Evolutionary conservation across 2,888 invertebrate genomes (phyloP).

Genomic region (Syritta pipiens): DNA sequence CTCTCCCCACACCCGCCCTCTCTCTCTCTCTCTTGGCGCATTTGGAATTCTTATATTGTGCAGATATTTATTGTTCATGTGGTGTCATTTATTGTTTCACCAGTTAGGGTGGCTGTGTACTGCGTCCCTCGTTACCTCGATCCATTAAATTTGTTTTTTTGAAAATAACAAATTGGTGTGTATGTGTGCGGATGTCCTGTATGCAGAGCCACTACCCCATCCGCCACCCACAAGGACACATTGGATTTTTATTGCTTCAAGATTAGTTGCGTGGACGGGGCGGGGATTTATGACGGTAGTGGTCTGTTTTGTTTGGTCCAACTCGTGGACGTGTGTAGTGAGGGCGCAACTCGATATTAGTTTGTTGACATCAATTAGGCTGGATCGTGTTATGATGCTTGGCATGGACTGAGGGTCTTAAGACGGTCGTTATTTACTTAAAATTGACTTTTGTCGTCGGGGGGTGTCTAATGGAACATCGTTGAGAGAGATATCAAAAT

Average conservation of each 20-base stretch:
- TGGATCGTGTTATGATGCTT: neutral
- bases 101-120: neutral
- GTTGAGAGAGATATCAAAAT: no score
- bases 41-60: slow-evolving; percentile 32
- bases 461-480: no score
- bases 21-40: neutral
- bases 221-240: slow-evolving; percentile 1
- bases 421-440: no score
- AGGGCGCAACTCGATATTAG: slow-evolving; percentile 11
- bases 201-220: neutral
- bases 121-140: slow-evolving; percentile 21
- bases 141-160: slow-evolving; percentile 44
- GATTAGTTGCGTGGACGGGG: neutral
- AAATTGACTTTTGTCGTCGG: no score
- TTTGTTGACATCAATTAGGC: slow-evolving; percentile 43
- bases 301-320: no score
- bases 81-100: slow-evolving; percentile 49
- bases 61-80: slow-evolving; percentile 55
- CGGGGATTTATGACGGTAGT: slow-evolving; percentile 12
- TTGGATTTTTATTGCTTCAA: slow-evolving; percentile 54
- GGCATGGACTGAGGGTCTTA: no score
- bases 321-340: neutral
- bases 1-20: neutral
- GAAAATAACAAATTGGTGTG: slow-evolving; percentile 31
- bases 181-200: neutral